phyloP scores from a whole-genome alignment of 2,113 vertebrate genomes.

The Tragelaphus scriptus region DNA sequence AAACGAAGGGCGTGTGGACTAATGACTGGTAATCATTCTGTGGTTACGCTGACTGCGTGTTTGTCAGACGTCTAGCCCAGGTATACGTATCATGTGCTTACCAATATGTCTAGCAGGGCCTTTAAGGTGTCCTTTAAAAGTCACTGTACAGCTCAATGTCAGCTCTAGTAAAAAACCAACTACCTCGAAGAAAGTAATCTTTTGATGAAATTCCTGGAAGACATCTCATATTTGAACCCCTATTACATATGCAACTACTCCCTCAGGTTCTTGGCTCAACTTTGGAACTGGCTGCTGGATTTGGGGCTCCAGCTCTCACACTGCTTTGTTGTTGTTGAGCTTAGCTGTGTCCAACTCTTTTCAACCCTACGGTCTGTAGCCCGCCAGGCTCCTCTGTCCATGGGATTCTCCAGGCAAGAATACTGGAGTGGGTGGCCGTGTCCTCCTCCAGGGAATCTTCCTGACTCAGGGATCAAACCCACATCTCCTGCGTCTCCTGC shows the following conservation, averaged over 20 bases:
- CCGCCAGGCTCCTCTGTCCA: not conserved
- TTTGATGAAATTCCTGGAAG: constrained; percentile 9
- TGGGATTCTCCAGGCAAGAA: not conserved
- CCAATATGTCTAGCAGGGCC: not conserved
- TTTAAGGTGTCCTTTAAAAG: constrained; percentile 55
- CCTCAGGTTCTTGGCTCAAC: not conserved
- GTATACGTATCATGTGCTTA: constrained; percentile 3
- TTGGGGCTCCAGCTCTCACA: not conserved
- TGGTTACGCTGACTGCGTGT: not conserved
- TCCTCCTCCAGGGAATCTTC: not conserved
- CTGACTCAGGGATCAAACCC: not conserved
- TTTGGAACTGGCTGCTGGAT: not conserved
- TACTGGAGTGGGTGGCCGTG: not conserved
- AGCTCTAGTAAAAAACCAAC: not conserved
- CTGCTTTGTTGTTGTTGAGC: not conserved
- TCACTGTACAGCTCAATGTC: not conserved
- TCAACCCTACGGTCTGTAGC: not conserved
- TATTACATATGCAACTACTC: not conserved
- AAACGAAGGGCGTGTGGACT: not conserved
- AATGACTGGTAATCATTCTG: not conserved
- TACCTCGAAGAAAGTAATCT: not conserved
- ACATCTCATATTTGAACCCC: not conserved
- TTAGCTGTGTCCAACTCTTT: not conserved
- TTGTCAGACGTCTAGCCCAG: not conserved
- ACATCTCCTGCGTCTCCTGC: not conserved